Percentiles rank a stretch among this genome's conserved stretches.
phyloP scores from a whole-genome alignment of 2,888 invertebrate genomes.

The Hypena proboscidalis region DNA sequence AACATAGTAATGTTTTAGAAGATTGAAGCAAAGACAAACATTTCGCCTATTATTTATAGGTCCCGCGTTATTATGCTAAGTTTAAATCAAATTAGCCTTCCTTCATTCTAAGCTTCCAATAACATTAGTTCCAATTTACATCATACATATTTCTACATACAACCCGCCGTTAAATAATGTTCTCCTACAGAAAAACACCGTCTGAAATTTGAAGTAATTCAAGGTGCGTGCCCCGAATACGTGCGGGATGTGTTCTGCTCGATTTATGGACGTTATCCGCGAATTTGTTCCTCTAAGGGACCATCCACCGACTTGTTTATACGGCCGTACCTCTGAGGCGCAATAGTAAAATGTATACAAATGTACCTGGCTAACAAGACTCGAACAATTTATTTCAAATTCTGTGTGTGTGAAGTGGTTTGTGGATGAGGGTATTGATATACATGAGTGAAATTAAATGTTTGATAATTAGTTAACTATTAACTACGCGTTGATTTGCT shows the following conservation, averaged over 20 bases:
- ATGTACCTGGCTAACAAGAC: conserved; percentile 14
- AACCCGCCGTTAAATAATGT: conserved; percentile 44
- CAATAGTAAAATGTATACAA: conserved; percentile 17
- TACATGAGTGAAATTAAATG: too few species aligned
- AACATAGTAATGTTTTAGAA: too few species aligned
- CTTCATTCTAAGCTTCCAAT: too few species aligned
- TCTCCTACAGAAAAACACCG: conserved; percentile 44
- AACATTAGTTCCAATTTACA: conserved; percentile 8
- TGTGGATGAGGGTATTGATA: neutral
- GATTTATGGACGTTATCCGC: conserved; percentile 53
- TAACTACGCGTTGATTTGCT: too few species aligned
- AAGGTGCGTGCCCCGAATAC: conserved; percentile 52
- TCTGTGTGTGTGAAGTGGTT: conserved; percentile 3
- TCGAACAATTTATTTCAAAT: conserved; percentile 5
- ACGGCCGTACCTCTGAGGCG: conserved; percentile 19
- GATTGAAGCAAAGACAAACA: too few species aligned
- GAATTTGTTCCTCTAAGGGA: conserved; percentile 48
- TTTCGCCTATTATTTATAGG: too few species aligned
- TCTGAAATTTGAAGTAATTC: conserved; percentile 49
- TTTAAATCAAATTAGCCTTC: too few species aligned
- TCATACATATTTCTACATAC: conserved; percentile 34
- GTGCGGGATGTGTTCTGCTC: conserved; percentile 41
- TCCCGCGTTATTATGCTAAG: too few species aligned
- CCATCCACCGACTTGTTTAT: conserved; percentile 46
- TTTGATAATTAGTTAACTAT: too few species aligned